Evolutionary conservation across 2,888 invertebrate genomes (phyloP), one percentile per base, ranked within the genome.

Genomic region (Drosophila austrosaltans): DNA sequence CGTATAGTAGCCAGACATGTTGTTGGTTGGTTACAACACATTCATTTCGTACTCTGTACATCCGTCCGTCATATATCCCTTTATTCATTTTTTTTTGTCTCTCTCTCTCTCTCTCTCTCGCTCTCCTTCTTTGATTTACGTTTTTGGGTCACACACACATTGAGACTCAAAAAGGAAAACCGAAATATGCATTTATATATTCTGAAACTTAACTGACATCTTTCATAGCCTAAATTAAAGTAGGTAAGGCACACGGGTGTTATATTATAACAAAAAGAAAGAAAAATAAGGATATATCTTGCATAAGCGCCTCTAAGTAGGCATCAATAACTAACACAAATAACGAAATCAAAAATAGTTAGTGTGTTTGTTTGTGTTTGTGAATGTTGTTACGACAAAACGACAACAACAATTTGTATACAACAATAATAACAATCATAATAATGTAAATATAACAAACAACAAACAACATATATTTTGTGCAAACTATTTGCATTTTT

Each of bases 1-100:
- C 85, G 79, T 84, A 84, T 72, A 89, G 89, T 89, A 89, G 69
- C 81, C 87, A 81, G 84, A 83, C 70, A 82, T 83, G 82, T 83
- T 83, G 82, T 83, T 83, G 82, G 82, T 63, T 76, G 72, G 81
- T 86, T 75, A 85, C 79, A 48, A 48, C 48, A 88, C 84, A 89
- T 81, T 83, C 75, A 78, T 73, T 84, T 78, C 64, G 89, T 89
- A 89, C 83, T 83, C 87, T 83, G 83, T 83, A 83, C 83, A 83
- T 83, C 84, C 84, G 84, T 87, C 89, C 82, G 84, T 89, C 88
- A 89, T 76, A 78, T 81, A 81, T 79, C 71, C 69, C 77, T 66
- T 65, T 64, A 69, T 58, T 56, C 63, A 60, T 32, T 54, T 83
- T 67, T 8, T 48, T 63, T 44, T 36, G 28, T 30, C 20, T 53